Evolutionary conservation across 1,140 invertebrate genomes (phyloP), one percentile per base, ranked within the genome.

Genomic region (Calosoma granatense): DNA sequence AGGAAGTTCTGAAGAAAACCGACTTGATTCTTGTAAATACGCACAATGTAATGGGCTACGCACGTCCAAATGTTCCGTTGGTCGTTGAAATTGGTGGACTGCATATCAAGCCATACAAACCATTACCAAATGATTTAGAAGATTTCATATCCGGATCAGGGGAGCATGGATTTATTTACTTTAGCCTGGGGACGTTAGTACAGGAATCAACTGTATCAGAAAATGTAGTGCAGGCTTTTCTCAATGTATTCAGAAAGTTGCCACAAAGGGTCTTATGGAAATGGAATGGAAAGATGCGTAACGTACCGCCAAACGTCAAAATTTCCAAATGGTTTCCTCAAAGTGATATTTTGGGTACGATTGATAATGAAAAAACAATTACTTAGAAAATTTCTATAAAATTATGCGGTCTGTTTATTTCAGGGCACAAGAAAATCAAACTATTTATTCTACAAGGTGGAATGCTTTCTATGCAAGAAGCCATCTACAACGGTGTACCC

Each of bases 41-140:
- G 17, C 41, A 47, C 15, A 17, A 47, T 17, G 15, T 81, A 4
- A 79, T 89, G 1, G 81, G 84, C 0, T 87, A 88, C 69, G 80
- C 86, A 0, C 75, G 85, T 36, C 80, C 86, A 0, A 83, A 85
- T 63, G 71, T 88, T 60, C 83, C 86, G 0, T 87, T 87, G 68
- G 85, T 90, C 0, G 86, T 86, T 6, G 89, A 90, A 70, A 84
- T 91, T 2, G 88, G 87, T 12, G 90, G 87, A 61, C 84, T 91
- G 52, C 88, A 92, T 66, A 91, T 88, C 62, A 84, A 81, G 61
- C 79, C 83, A 11, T 72, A 87, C 1, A 82, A 81, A 61, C 74
- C 73, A 21, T 69, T 84, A 53, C 77, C 75, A 21, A 70, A 71
- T 80, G 81, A 86, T 57, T 66, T 86, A 14, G 83, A 87, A 70